Evolutionary conservation across 2,113 vertebrate species (phyloP).

Genomic region (Platycercus adscitus): DNA sequence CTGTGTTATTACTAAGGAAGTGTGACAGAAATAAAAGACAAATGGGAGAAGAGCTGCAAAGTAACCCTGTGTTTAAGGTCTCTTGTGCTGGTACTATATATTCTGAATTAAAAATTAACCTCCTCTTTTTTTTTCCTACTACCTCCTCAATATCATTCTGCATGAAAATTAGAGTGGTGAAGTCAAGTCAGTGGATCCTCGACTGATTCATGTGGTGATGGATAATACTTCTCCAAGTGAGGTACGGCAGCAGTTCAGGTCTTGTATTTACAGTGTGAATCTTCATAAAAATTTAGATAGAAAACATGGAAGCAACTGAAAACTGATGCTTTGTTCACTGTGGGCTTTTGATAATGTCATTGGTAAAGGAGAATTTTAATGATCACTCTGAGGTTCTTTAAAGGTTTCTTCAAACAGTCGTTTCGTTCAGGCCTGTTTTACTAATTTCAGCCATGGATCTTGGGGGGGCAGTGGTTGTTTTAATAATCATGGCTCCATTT

Average conservation of each 20-base stretch:
- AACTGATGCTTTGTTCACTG: not conserved
- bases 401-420: not conserved
- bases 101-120: not conserved
- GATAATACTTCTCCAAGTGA: slow-evolving; percentile 73
- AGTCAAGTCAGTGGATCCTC: slow-evolving; percentile 91
- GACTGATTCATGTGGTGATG: slow-evolving; percentile 92
- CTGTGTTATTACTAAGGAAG: not conserved
- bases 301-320: not conserved
- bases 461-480: not conserved
- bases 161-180: slow-evolving; percentile 82
- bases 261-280: not conserved
- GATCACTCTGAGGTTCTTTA: not conserved
- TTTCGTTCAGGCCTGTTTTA: not conserved
- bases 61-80: not conserved
- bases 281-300: not conserved
- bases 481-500: not conserved
- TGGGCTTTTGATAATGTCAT: not conserved
- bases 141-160: not conserved
- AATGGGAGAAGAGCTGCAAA: not conserved
- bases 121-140: not conserved
- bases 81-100: not conserved
- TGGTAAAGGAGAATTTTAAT: not conserved
- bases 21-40: not conserved
- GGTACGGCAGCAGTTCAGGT: slow-evolving; percentile 62
- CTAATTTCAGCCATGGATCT: not conserved